Evolutionary conservation across 2,888 invertebrate species (phyloP).

Genomic region (Agriopis leucophaearia): DNA sequence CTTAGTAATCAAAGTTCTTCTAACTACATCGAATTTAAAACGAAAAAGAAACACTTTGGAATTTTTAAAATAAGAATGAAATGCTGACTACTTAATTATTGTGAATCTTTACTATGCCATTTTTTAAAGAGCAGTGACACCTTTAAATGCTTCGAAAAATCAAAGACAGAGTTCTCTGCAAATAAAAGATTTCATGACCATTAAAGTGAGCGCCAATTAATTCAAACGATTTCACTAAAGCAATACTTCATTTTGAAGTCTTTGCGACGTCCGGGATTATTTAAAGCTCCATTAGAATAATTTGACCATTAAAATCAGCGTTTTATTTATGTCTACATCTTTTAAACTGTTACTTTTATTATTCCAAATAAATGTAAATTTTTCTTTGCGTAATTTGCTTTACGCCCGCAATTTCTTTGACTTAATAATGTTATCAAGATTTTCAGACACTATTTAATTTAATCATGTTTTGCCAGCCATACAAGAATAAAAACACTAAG

Average conservation of each 20-base stretch:
- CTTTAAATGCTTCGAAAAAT: constrained; percentile 19
- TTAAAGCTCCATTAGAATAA: constrained; percentile 21
- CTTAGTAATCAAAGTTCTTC: neutral
- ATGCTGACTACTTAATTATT: neutral
- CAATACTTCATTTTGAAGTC: constrained; percentile 10
- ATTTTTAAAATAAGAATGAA: neutral
- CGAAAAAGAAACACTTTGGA: neutral
- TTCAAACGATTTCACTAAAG: constrained; percentile 17
- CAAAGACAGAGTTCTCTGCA: constrained; percentile 2
- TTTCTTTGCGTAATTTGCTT: neutral
- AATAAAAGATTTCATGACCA: constrained; percentile 23
- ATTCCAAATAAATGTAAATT: too few species aligned
- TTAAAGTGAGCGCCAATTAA: constrained; percentile 28
- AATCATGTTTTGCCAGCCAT: too few species aligned
- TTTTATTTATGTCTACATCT: constrained; percentile 3
- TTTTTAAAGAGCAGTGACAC: constrained; percentile 11
- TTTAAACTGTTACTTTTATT: neutral
- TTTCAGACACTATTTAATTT: too few species aligned
- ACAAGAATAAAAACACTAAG: too few species aligned
- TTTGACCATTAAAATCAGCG: constrained; percentile 11
- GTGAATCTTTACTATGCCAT: neutral
- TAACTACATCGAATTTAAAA: neutral
- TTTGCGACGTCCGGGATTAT: constrained; percentile 18
- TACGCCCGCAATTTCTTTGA: neutral
- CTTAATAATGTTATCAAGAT: too few species aligned